These are phyloP conservation scores for Petrolisthes cinctipes DNA, from an alignment of 2,888 invertebrate species.

Conservation along the genomic window DNA sequence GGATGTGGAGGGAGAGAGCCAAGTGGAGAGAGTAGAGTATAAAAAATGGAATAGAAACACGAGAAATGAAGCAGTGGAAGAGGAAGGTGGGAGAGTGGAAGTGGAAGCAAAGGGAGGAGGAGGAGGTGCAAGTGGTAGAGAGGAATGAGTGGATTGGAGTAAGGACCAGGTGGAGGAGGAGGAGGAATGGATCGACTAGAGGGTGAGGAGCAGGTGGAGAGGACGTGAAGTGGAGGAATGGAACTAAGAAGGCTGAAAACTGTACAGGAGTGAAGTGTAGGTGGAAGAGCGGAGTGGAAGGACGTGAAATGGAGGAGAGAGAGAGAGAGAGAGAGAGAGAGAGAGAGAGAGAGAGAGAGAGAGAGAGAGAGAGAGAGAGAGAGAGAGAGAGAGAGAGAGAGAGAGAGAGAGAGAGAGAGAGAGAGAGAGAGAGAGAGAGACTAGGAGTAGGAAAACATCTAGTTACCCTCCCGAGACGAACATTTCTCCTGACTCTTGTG, in stretches of 20 bases:
- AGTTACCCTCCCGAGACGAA: too few species aligned
- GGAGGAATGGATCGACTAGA: background rate
- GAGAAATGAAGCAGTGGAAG: background rate
- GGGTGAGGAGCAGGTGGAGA: background rate
- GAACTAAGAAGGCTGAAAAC: background rate
- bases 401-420: background rate
- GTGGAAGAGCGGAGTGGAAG: too few species aligned
- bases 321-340: background rate
- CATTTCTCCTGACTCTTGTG: too few species aligned
- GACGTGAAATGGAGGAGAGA: background rate
- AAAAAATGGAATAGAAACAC: background rate
- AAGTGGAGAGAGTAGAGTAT: background rate
- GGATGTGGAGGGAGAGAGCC: too few species aligned
- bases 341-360: background rate
- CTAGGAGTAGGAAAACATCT: background rate
- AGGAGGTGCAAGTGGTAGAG: background rate
- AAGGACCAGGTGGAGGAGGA: background rate
- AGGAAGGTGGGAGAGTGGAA: background rate
- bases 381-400: background rate
- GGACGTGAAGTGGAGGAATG: background rate
- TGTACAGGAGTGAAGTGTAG: too few species aligned
- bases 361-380: background rate
- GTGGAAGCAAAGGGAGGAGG: background rate
- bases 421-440: background rate
- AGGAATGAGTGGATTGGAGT: background rate